phyloP scores from a whole-genome alignment of 2,113 vertebrate species.

The human (Homo sapiens) region GRCh38 chr4:75001501-75002000 shows the following conservation, averaged over 20 bases:
- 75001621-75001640: background rate
- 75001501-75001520: background rate
- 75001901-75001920: background rate
- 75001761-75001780: background rate
- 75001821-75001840: background rate
- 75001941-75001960: background rate
- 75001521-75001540: background rate
- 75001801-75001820: background rate
- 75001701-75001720: background rate
- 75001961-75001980: background rate
- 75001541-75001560: too few species aligned
- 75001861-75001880: background rate
- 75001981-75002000: background rate
- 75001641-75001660: background rate
- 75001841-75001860: background rate
- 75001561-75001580: background rate
- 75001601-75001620: background rate
- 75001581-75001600: background rate
- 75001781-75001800: background rate
- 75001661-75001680: background rate
- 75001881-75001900: too few species aligned
- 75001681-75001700: background rate
- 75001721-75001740: background rate
- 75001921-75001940: background rate
- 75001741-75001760: background rate